Conservation (phyloP, 2,888 invertebrate species). For the Drosophila longiperda region DNA sequence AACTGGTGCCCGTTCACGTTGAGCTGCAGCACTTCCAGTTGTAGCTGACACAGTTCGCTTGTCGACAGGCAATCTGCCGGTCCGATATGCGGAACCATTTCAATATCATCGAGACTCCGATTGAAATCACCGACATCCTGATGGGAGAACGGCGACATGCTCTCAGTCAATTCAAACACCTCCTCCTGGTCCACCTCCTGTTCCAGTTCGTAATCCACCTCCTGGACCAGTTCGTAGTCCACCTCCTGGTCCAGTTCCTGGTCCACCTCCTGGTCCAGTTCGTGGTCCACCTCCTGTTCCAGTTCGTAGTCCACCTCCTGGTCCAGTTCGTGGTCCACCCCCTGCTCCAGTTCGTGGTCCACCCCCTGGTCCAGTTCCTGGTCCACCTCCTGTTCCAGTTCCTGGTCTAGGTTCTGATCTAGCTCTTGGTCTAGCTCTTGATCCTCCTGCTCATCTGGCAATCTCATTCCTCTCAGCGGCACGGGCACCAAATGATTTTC, state of each 20-base stretch:
- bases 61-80: not conserved
- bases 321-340: slow-evolving; percentile 43
- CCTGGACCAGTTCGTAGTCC: not conserved
- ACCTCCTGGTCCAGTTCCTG: not conserved
- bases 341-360: no score
- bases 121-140: slow-evolving; percentile 13
- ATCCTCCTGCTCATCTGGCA: slow-evolving; percentile 65
- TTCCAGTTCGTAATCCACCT: no score
- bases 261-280: not conserved
- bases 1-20: slow-evolving; percentile 58
- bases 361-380: not conserved
- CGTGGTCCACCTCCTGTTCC: not conserved
- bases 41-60: slow-evolving; percentile 32
- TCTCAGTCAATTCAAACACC: not conserved
- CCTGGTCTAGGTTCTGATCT: not conserved
- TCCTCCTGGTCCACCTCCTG: not conserved
- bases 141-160: slow-evolving; percentile 28
- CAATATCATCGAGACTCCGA: not conserved
- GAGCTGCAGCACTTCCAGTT: slow-evolving; percentile 50
- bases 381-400: not conserved
- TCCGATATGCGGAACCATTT: slow-evolving; percentile 8
- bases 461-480: slow-evolving; percentile 44
- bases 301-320: slow-evolving; percentile 3
- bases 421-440: slow-evolving; percentile 3
- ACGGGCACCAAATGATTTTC: slow-evolving; percentile 81